Evolutionary conservation across 2,888 invertebrate species (phyloP), one percentile per base, ranked within the genome.

Genomic region (Steinernema scapterisci): DNA sequence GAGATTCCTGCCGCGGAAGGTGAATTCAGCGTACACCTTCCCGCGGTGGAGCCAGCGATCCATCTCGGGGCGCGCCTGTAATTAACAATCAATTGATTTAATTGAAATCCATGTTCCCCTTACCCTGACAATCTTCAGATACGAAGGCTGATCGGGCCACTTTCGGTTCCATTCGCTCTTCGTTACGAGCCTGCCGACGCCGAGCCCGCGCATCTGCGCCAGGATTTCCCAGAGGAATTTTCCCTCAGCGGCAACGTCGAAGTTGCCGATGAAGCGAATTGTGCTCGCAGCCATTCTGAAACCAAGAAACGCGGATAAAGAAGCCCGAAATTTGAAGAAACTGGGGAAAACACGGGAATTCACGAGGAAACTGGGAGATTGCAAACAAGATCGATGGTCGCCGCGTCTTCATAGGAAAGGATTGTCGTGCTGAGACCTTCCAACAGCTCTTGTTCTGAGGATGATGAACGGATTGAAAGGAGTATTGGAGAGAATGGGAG

Each of bases 151-250:
- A 9, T 76, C 63, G 31, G 87, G 87, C 86, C 86, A 87, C 76
- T 83, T 83, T n/a, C 81, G 76, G n/a, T 72, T 45, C 87, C 87
- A 87, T 75, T 87, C 87, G 56, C 78, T 82, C 75, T 86, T 87
- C 19, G 84, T 78, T 3, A 85, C 80, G 44, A 72, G 75, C n/a
- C 87, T 80, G 13, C 87, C 87, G 46, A 82, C 83, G 23, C 87
- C 87, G 72, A 87, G 81, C 73, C 83, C 75, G 43, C 81, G 72
- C 73, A 86, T 75, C 75, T 86, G 86, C n/a, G 82, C 80, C 44
- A 86, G 79, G 74, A 87, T 86, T 76, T 87, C 87, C 79, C 82
- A 87, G 6, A 87, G 74, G 72, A 82, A 84, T 54, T 87, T 87
- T 13, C 87, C 87, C 71, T 87, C 84, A 21, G 84, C 81, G 6